Evolutionary conservation across 2,797 vertebrate species (phyloP), one percentile per base, ranked within the genome.

Genomic region (Dallia pectoralis): DNA sequence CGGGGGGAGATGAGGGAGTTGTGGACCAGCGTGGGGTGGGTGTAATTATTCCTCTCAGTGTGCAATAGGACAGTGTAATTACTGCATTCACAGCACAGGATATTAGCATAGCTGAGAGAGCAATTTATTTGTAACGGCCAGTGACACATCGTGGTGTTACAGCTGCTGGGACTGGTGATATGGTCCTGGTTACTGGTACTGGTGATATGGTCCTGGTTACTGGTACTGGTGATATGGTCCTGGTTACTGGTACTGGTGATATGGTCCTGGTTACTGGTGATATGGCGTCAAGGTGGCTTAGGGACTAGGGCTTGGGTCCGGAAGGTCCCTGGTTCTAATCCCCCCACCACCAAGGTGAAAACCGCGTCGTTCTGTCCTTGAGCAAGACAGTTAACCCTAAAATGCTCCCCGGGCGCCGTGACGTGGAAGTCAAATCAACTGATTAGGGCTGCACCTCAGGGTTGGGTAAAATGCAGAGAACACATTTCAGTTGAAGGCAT

Each of bases 101-200:
- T 86, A 78, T 79, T 85, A 79, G 83, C 86, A 79, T 84, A 87
- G 85, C 88, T 80, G 81, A 85, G 83, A 89, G 84, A 89, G 70
- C 76, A 82, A 70, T 86, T 90, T 88, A 76, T 85, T 84, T 84
- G 77, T 79, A 79, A 74, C 80, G 79, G 76, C 65, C 74, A 79
- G 73, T 86, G 83, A 81, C 79, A 72, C 33, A 70, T 77, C 78
- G 49, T 76, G 78, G 15, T 76, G 73, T 87, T 84, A 84, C 59
- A 71, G 72, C 68, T 67, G 9, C 51, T 22, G 51, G n/a, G 51
- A 22, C n/a, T 72, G 79, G 27, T 59, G 36, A 14, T 0, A 83
- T 62, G 77, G 79, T 88, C 89, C 71, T 75, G 11, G 40, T 44
- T 44, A 40, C 36, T 44, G 40, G 9, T 6, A 40, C 9, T 9